Evolutionary conservation across 2,113 vertebrate species (phyloP), one percentile per base, ranked within the genome.

Genomic region (Stegastes partitus): DNA sequence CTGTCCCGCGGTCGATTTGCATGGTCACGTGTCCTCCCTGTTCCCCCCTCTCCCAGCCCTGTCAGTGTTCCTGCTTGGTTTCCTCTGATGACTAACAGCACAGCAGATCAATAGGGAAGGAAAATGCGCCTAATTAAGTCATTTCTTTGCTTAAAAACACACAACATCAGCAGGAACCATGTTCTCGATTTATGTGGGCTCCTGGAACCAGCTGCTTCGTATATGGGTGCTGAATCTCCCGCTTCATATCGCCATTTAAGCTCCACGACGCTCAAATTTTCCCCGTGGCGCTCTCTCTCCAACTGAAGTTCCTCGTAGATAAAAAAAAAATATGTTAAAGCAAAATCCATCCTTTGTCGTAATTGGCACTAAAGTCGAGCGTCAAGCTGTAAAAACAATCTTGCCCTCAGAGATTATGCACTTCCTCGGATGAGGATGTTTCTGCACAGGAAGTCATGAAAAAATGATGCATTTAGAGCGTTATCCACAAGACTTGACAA

Each of bases 31-130:
- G 90, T 81, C 18, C 44, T 81, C 82, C 87, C 63, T 50, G 68
- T 49, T 49, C 25, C 78, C 80, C n/a, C n/a, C n/a, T n/a, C n/a
- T n/a, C n/a, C 63, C 31, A 26, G 85, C 77, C 87, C 82, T 86
- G 94, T 96, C 96, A 96, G 96, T 96, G 96, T 96, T 97, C 95
- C 96, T 97, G 96, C 95, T 96, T 94, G 91, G 80, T 87, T 78
- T 85, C n/a, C 86, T 90, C 51, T 45, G n/a, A 58, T 22, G 72
- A 90, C 78, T 94, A 93, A 92, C 90, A 92, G 23, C 85, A 81
- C 78, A 74, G 81, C 88, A 93, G 28, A 15, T 47, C 3, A 26
- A 26, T 47, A 14, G 14, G 15, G 22, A 90, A 18, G 50, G 21
- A 51, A 15, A 45, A 39, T 14, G 8, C n/a, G 16, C 50, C 18